Evolutionary conservation across 2,888 invertebrate species (phyloP).

Genomic region (Cancer borealis): DNA sequence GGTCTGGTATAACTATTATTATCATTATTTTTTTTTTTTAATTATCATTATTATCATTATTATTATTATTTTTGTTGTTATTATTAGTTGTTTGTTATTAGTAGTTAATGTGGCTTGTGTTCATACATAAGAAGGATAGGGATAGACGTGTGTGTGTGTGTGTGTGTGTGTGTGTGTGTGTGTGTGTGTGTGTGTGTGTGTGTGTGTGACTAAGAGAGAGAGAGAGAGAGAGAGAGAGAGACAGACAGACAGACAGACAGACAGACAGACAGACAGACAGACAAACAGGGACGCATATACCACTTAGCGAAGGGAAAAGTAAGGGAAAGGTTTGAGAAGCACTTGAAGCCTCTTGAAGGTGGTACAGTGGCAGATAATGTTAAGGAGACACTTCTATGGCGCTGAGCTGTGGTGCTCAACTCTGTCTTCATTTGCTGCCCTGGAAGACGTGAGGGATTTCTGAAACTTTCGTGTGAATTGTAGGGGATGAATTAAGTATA

Average conservation of each 20-base stretch:
- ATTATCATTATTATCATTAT: too few species aligned
- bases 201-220: conserved; percentile 41
- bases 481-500: too few species aligned
- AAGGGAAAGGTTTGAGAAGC: conserved; percentile 12
- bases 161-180: conserved; percentile 6
- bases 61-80: too few species aligned
- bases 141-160: too few species aligned
- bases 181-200: conserved; percentile 33
- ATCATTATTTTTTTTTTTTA: too few species aligned
- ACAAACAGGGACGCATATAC: not conserved
- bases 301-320: not conserved
- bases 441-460: too few species aligned
- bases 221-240: conserved; percentile 34
- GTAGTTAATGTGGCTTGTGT: too few species aligned
- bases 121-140: too few species aligned
- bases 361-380: not conserved
- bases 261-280: not conserved
- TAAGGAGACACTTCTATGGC: not conserved
- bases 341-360: not conserved
- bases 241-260: not conserved
- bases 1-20: too few species aligned
- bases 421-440: not conserved
- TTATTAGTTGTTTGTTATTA: too few species aligned
- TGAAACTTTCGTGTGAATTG: too few species aligned
- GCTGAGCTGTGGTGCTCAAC: not conserved